Base-by-base conservation (phyloP, 2,797 vertebrate genomes). In the Melanogrammus aeglefinus region DNA sequence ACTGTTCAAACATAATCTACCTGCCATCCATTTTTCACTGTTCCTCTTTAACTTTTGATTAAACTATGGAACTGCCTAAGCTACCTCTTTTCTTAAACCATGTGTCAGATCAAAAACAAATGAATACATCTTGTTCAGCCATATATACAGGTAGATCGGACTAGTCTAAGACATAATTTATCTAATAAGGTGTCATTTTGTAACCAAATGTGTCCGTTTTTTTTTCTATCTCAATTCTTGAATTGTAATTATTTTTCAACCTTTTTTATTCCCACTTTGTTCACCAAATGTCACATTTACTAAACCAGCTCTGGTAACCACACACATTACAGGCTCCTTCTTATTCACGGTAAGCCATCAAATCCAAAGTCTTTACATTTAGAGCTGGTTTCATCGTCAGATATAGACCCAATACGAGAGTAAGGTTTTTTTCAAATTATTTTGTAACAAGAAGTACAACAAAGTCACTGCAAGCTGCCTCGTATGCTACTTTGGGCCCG, bases 271-370 rank as follows among this genome's bases (percentile, higher is more conserved):
- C 63, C 24, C 63, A 69, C 24, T 27, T 24, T 12, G 63, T 27
- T 69, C n/a, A 69, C 63, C 63, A 69, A 69, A 69, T 69, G 63
- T 13, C 57, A 63, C 57, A 18, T 24, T 69, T 69, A 27, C 1
- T 27, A 69, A 69, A 27, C n/a, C 8, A 63, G 57, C 63, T 69
- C 63, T 69, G 63, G 63, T 69, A 69, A 69, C 63, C 63, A 69
- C 8, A 69, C 63, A 27, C 63, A 27, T 27, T 66, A n/a, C 57
- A 27, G 8, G n/a, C 24, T 27, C 63, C 10, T 2, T 27, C n/a
- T 27, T 27, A 27, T 69, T 69, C 9, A 27, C 7, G 9, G 24
- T 10, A 27, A 9, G 24, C 63, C 8, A 27, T 69, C 63, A 69
- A 27, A 69, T 27, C 51, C 18, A 36, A 21, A 21, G 51, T 21